Evolutionary conservation across 1,140 invertebrate genomes (phyloP), one percentile per base, ranked within the genome.

Genomic region (Chrysomallon squamiferum): DNA sequence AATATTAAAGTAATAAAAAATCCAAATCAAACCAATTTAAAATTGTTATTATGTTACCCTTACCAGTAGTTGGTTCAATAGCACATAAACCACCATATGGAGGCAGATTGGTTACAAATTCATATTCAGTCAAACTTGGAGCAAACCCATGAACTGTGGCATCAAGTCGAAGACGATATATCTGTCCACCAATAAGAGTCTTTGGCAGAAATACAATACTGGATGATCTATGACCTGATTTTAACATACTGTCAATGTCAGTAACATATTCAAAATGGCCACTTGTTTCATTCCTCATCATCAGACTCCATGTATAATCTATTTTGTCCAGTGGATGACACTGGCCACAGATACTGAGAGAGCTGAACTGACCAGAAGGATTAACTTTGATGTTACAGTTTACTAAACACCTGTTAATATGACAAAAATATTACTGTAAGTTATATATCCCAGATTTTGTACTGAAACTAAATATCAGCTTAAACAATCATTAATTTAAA

Each of bases 31-130:
- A n/a, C n/a, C n/a, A n/a, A n/a, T n/a, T n/a, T n/a, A n/a, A n/a
- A n/a, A n/a, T n/a, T n/a, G n/a, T n/a, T n/a, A n/a, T n/a, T n/a
- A n/a, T n/a, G n/a, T n/a, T 29, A n/a, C 30, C 49, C 50, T 41
- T 69, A 77, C 77, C 77, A 49, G 56, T 60, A 9, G 54, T 52
- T 11, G 77, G 75, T 15, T 62, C 27, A 38, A 79, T 74, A 30
- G 38, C 56, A 59, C 77, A 79, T 2, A 54, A 72, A 20, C 77
- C 77, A 18, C 77, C 77, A 63, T 77, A 77, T 2, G 77, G 77
- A 9, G 77, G 77, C 11, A 77, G 50, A 49, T 79, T 79, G 6
- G 77, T 76, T 2, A 70, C 49, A 49, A 77, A 79, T 27, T 69
- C 41, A 32, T 76, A 74, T 29, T 69, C 75, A 7, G 72, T 73